These are phyloP conservation scores for Gastrophysa polygoni DNA, from an alignment of 2,888 invertebrate species.

Conservation along the genomic window DNA sequence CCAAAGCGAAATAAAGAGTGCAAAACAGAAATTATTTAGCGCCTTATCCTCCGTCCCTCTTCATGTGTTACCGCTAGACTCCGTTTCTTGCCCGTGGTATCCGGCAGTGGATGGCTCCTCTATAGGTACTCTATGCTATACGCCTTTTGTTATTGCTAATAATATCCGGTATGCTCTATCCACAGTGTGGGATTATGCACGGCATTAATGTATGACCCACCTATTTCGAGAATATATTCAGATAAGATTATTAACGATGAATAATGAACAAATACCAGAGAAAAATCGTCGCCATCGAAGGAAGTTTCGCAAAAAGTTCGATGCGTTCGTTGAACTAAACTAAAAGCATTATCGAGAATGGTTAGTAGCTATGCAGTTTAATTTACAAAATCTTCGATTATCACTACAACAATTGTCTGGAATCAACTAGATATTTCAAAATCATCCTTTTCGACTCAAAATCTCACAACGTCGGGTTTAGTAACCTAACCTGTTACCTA, in stretches of 20 bases:
- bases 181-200: constrained; percentile 6
- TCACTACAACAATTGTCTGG: too few species aligned
- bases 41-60: too few species aligned
- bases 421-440: too few species aligned
- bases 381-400: too few species aligned
- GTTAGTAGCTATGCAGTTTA: too few species aligned
- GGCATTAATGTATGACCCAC: constrained; percentile 6
- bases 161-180: constrained; percentile 15
- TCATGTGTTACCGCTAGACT: too few species aligned
- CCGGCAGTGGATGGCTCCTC: constrained; percentile 12
- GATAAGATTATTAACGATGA: constrained; percentile 7
- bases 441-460: too few species aligned
- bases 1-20: too few species aligned
- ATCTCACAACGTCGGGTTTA: background rate
- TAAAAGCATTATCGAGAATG: too few species aligned
- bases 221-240: background rate
- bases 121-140: background rate
- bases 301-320: background rate
- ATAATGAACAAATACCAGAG: background rate
- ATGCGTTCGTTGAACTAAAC: background rate
- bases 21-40: too few species aligned
- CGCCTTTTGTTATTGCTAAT: constrained; percentile 15
- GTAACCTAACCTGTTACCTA: background rate
- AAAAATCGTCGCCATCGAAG: background rate
- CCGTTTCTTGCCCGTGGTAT: constrained; percentile 19